Percentiles rank a stretch among this genome's conserved stretches.
Conservation (phyloP, 2,797 vertebrate genomes). For the Sparidentex hasta region DNA sequence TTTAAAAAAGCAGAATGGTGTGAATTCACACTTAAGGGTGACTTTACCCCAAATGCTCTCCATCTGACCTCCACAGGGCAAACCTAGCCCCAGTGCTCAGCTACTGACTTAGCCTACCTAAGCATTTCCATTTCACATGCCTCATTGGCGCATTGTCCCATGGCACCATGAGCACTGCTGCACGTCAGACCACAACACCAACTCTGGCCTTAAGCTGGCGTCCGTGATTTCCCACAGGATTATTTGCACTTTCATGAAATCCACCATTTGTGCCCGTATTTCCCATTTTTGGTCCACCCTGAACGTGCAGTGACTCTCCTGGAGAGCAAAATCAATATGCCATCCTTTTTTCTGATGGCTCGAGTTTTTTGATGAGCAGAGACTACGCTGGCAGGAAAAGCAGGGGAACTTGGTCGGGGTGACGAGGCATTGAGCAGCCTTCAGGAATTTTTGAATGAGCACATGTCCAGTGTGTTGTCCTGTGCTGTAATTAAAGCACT, state of each 20-base stretch:
- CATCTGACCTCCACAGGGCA: conserved; percentile 25
- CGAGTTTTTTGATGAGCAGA: conserved; percentile 3
- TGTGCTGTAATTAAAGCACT: too few species aligned
- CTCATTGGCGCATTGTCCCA: conserved; percentile 44
- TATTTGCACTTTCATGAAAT: conserved; percentile 39
- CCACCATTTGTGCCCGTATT: conserved; percentile 12
- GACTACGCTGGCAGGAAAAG: not conserved
- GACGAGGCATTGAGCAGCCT: not conserved
- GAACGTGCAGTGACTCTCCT: conserved; percentile 2
- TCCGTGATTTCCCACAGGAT: conserved; percentile 47
- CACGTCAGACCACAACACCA: conserved; percentile 19
- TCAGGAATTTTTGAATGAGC: not conserved
- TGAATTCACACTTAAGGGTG: conserved; percentile 18
- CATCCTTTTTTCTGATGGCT: conserved; percentile 9
- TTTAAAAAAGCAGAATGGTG: conserved; percentile 10
- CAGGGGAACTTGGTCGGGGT: not conserved
- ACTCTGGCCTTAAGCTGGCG: conserved; percentile 19
- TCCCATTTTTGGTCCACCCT: not conserved
- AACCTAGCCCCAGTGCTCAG: conserved; percentile 4
- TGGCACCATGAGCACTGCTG: not conserved
- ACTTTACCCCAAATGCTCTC: conserved; percentile 32
- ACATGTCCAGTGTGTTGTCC: not conserved
- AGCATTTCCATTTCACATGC: conserved; percentile 48
- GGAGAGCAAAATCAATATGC: conserved; percentile 7
- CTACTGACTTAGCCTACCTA: conserved; percentile 40